Base-by-base conservation (phyloP, 2,113 vertebrate genomes). In the Anguilla japonica region DNA sequence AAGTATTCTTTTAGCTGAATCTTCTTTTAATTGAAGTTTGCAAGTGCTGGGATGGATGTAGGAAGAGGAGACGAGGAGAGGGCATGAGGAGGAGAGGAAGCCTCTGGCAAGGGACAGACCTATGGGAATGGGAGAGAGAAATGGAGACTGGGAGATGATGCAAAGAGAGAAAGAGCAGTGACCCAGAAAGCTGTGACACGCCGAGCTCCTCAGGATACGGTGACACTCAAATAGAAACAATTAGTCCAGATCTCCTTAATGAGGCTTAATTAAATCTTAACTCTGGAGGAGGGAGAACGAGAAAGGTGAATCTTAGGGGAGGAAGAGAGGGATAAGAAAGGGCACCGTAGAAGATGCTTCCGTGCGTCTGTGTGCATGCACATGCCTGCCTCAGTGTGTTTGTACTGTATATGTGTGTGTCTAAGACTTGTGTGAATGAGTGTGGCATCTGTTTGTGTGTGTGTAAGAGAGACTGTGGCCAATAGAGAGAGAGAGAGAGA, bases 221-320 rank as follows among this genome's bases (percentile, higher is more conserved):
- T 67, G 60, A 67, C 60, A 67, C 94, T 95, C 93, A 96, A 96
- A 96, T 96, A 96, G 95, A 95, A 96, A 94, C 95, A 96, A 96
- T 96, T 96, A 96, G 95, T 95, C 95, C 94, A 96, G 94, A 96
- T 96, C 92, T 92, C 86, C 91, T 88, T 94, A 95, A 95, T 94
- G 93, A 93, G 92, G 93, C 89, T 91, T 93, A 94, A 96, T 95
- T 94, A 94, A 94, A 94, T 93, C 88, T 93, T 87, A 93, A 93
- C 89, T 90, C 90, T 89, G 90, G 90, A 93, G 91, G 84, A 94
- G 88, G 91, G 78, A 40, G 90, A 83, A 83, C 56, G 60, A 40
- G 89, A 87, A 91, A 92, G 78, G 88, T 90, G 89, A 89, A 88
- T 91, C 86, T 89, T 85, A 89, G 91, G 87, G 86, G 91, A 92